A percentile compares a stretch with the other conserved stretches of the same genome.
Evolutionary conservation across 64 coral and sea anemone species (phyloP).

Genomic region (Montipora capricornis): DNA sequence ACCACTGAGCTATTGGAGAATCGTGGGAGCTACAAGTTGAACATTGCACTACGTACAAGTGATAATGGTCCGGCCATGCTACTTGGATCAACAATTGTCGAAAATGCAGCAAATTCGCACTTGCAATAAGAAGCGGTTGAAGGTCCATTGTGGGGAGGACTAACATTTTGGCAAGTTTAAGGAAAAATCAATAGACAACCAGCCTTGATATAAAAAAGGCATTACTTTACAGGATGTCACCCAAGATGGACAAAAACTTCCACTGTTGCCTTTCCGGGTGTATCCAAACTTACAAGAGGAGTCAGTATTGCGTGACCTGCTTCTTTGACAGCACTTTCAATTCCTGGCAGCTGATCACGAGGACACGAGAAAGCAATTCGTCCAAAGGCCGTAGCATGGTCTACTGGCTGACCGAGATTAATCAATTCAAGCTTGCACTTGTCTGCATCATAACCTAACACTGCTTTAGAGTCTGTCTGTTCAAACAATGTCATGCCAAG

Average conservation of each 20-base stretch:
- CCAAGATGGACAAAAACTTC: constrained; percentile 93
- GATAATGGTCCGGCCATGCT: too few species aligned
- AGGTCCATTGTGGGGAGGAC: too few species aligned
- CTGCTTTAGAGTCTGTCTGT: constrained; percentile 64
- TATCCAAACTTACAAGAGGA: constrained; percentile 84
- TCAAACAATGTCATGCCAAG: constrained; percentile 86
- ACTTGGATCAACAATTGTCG: too few species aligned
- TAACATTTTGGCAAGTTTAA: too few species aligned
- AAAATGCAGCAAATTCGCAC: too few species aligned
- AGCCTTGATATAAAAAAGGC: neutral
- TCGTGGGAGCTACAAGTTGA: too few species aligned
- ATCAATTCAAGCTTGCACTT: constrained; percentile 90
- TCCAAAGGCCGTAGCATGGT: constrained; percentile 95
- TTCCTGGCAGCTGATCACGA: constrained; percentile 63
- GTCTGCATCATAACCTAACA: constrained; percentile 77
- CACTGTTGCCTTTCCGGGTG: constrained; percentile 95
- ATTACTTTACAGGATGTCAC: constrained; percentile 82
- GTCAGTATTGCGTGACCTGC: constrained; percentile 82
- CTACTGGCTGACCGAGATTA: constrained; percentile 66
- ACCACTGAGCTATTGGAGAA: too few species aligned
- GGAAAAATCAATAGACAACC: neutral
- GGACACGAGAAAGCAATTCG: constrained; percentile 97
- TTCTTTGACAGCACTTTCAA: constrained; percentile 69
- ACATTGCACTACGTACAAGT: too few species aligned
- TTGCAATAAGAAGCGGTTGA: too few species aligned